phyloP scores from a whole-genome alignment of 2,888 invertebrate species.

The Diploptera punctata region DNA sequence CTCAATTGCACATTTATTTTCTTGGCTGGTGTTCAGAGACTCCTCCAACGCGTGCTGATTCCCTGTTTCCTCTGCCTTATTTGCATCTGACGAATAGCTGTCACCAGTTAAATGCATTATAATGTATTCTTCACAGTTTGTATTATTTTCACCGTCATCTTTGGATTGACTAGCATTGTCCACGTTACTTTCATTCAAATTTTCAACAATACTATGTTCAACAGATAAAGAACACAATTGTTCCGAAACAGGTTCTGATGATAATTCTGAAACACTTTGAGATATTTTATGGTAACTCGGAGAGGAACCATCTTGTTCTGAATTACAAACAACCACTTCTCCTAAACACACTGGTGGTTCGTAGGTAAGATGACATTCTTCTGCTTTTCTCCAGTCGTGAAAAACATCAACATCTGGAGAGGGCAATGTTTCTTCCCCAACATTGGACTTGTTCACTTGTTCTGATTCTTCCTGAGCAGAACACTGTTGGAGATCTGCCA shows the following conservation, averaged over 20 bases:
- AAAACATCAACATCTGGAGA: not conserved
- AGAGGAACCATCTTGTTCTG: not conserved
- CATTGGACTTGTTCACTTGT: not conserved
- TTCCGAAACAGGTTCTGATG: not conserved
- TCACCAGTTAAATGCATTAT: not conserved
- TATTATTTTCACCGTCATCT: not conserved
- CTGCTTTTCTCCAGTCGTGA: slow-evolving; percentile 9
- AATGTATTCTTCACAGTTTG: not conserved
- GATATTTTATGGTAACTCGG: not conserved
- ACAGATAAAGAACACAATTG: not conserved
- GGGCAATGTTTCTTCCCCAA: not conserved
- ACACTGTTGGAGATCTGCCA: not conserved
- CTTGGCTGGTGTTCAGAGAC: not conserved
- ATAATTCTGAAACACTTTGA: not conserved
- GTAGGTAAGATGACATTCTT: slow-evolving; percentile 2
- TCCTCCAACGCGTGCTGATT: not conserved
- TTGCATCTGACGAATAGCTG: not conserved
- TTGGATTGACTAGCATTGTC: not conserved
- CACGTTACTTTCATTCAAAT: not conserved
- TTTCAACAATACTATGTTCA: not conserved
- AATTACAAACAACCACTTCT: not conserved
- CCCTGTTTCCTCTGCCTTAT: not conserved
- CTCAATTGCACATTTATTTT: slow-evolving; percentile 3
- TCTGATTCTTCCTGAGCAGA: not conserved
- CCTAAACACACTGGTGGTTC: slow-evolving; percentile 12